Evolutionary conservation across 2,888 invertebrate genomes (phyloP), one percentile per base, ranked within the genome.

Genomic region (Rhimphoctona megacephalus): DNA sequence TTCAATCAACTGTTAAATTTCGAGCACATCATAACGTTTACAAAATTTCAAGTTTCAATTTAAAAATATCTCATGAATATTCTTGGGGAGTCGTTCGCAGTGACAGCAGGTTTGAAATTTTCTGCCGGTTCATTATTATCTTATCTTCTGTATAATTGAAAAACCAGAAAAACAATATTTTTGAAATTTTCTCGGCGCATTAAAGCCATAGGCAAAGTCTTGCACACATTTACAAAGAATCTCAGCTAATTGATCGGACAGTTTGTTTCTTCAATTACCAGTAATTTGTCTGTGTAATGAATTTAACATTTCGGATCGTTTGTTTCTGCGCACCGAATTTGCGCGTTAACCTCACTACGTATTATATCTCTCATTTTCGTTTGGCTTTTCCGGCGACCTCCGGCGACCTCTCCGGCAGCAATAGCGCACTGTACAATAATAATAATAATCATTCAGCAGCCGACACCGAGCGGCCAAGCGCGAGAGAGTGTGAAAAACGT

Each of bases 281-380:
- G 57, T 43, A 72, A 81, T 43, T 73, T 64, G 70, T 64, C 30
- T 30, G 57, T 69, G 25, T 33, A 30, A 66, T 49, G 77, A 83
- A 81, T 73, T 46, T 57, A 43, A 25, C 39, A n/a, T 52, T 67
- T 69, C 76, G 86, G 77, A 80, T 77, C 70, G 79, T 81, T 83
- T 66, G 79, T 77, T 83, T 57, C 86, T 86, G 86, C 86, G 86
- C 86, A 78, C 36, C 69, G 81, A 46, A 61, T 78, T 77, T 86
- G 83, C 84, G 83, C 84, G 78, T 57, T 33, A 52, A 46, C 77
- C 73, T 79, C 79, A 57, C 73, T 25, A 4, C 7, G 17, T 73
- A 43, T 66, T 73, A 43, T 66, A 19, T 43, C 54, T 69, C 39
- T 19, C 6, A 19, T 11, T 80, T 66, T 73, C 81, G n/a, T 49